A percentile compares a stretch with the other conserved stretches of the same genome.
phyloP scores from a whole-genome alignment of 1,140 invertebrate species.

The Aricia agestis region DNA sequence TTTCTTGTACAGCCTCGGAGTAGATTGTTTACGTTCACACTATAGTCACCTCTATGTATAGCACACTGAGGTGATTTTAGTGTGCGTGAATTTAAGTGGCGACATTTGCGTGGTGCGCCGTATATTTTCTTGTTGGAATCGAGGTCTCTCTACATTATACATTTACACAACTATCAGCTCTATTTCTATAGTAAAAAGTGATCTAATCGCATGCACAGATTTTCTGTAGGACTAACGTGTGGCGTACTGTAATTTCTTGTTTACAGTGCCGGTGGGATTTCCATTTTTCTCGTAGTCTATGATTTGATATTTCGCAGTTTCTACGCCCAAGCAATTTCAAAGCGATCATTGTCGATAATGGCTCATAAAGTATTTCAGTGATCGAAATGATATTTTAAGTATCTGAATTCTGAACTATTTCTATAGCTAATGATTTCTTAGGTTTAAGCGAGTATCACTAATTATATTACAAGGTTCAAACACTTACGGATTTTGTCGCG shows the following conservation, averaged over 20 bases:
- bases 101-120: background rate
- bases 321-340: background rate
- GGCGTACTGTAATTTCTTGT: background rate
- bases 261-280: background rate
- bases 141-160: background rate
- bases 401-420: too few relatives aligned
- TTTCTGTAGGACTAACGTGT: background rate
- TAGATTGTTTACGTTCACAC: background rate
- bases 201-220: background rate
- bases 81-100: background rate
- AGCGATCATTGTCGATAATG: background rate
- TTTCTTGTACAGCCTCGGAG: background rate
- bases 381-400: too few relatives aligned
- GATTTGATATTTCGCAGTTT: background rate
- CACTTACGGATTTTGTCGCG: too few relatives aligned
- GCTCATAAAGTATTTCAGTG: too few relatives aligned
- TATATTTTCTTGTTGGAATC: background rate
- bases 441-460: too few relatives aligned
- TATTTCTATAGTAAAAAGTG: background rate
- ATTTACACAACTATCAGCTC: background rate
- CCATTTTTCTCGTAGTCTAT: background rate
- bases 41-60: background rate
- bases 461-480: too few relatives aligned
- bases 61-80: background rate
- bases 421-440: too few relatives aligned